A percentile compares a stretch with the other conserved stretches of the same genome.
Conservation (phyloP, 2,113 vertebrate genomes). For the Hypomesus transpacificus region DNA sequence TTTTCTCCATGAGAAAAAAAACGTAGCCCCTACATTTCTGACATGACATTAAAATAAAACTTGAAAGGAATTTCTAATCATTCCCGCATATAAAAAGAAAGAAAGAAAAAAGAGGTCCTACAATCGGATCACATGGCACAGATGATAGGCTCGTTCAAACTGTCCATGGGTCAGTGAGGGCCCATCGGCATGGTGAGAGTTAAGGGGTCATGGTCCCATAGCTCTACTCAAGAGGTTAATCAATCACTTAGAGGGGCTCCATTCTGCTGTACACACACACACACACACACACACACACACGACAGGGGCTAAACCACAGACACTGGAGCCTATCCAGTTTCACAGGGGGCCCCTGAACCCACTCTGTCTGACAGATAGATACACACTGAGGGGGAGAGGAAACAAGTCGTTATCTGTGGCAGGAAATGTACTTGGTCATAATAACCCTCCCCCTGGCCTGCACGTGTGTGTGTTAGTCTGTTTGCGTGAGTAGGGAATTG, state of each 20-base stretch:
- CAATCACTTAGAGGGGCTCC: conserved; percentile 51
- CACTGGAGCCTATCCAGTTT: conserved; percentile 46
- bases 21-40: neutral
- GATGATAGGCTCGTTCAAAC: conserved; percentile 31
- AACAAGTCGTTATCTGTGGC: conserved; percentile 50
- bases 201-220: conserved; percentile 21
- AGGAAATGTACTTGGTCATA: conserved; percentile 55
- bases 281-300: neutral
- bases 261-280: conserved; percentile 8
- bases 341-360: conserved; percentile 36
- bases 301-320: conserved; percentile 22
- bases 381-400: conserved; percentile 41
- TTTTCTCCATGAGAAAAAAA: neutral
- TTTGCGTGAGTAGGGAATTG: neutral
- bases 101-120: neutral
- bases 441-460: conserved; percentile 22
- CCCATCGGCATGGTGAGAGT: conserved; percentile 31
- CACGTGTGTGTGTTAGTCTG: neutral
- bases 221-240: conserved; percentile 48
- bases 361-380: conserved; percentile 46
- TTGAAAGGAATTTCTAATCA: too few species aligned
- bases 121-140: conserved; percentile 10
- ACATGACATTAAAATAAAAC: neutral
- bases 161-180: conserved; percentile 22
- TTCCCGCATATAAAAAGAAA: too few species aligned